phyloP scores from a whole-genome alignment of 2,888 invertebrate species.

The Netelia fuscicornis region DNA sequence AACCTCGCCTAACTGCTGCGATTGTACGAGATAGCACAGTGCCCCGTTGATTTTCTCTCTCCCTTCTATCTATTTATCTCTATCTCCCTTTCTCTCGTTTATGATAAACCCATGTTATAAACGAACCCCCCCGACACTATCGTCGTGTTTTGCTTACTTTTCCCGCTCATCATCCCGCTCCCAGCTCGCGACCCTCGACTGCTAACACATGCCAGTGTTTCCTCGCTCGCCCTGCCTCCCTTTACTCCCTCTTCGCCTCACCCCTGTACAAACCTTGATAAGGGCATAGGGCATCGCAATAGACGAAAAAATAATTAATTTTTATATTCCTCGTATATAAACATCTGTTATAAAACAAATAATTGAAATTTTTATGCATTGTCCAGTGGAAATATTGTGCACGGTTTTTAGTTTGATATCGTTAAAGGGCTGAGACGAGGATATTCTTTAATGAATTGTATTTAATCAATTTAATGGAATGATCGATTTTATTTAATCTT shows the following conservation, averaged over 20 bases:
- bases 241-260: not conserved
- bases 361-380: too few relatives aligned
- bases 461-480: too few relatives aligned
- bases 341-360: not conserved
- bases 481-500: too few relatives aligned
- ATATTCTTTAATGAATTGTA: too few relatives aligned
- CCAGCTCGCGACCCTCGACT: not conserved
- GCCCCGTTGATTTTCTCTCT: not conserved
- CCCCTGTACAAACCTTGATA: not conserved
- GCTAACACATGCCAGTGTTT: not conserved
- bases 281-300: not conserved
- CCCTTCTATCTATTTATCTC: not conserved
- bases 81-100: not conserved
- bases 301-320: not conserved
- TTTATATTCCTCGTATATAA: not conserved
- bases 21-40: conserved; percentile 55
- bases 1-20: conserved; percentile 53
- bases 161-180: conserved; percentile 3
- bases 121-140: not conserved
- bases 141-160: not conserved
- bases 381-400: not conserved
- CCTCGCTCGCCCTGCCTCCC: not conserved
- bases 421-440: not conserved
- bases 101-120: not conserved
- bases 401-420: not conserved